Evolutionary conservation across 2,888 invertebrate genomes (phyloP).

Genomic region (Drosophila mayaguana): DNA sequence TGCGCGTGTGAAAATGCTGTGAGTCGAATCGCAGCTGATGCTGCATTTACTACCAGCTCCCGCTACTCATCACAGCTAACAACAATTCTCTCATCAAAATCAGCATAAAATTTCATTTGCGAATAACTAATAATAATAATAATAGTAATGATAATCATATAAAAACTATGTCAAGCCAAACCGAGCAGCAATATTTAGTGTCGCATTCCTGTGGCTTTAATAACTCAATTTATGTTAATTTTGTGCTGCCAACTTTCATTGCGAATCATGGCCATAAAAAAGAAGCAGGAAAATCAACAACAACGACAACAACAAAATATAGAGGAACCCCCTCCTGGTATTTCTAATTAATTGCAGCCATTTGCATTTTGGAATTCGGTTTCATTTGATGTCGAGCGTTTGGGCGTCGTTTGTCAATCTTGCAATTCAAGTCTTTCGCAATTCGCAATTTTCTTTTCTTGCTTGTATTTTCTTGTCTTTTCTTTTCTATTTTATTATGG

Average conservation of each 20-base stretch:
- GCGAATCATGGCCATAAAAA: constrained; percentile 30
- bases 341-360: constrained; percentile 54
- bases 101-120: constrained; percentile 65
- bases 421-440: constrained; percentile 24
- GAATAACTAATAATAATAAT: constrained; percentile 2
- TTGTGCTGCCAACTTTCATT: constrained; percentile 60
- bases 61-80: constrained; percentile 56
- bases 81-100: constrained; percentile 64
- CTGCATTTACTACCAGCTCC: constrained; percentile 23
- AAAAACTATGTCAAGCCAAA: constrained; percentile 59
- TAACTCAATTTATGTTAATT: constrained; percentile 66
- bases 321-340: constrained; percentile 2
- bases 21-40: constrained; percentile 33
- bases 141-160: neutral
- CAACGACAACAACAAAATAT: constrained; percentile 1
- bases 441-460: constrained; percentile 30
- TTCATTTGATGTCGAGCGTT: constrained; percentile 23
- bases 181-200: constrained; percentile 38
- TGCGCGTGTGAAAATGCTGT: constrained; percentile 71
- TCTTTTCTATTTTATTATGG: constrained; percentile 46
- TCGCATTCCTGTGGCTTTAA: constrained; percentile 69
- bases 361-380: constrained; percentile 54
- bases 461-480: neutral
- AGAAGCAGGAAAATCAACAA: constrained; percentile 11
- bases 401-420: constrained; percentile 34